These are phyloP conservation scores for Isotomurus palustris DNA, from an alignment of 2,888 invertebrate genomes.

Conservation along the genomic window DNA sequence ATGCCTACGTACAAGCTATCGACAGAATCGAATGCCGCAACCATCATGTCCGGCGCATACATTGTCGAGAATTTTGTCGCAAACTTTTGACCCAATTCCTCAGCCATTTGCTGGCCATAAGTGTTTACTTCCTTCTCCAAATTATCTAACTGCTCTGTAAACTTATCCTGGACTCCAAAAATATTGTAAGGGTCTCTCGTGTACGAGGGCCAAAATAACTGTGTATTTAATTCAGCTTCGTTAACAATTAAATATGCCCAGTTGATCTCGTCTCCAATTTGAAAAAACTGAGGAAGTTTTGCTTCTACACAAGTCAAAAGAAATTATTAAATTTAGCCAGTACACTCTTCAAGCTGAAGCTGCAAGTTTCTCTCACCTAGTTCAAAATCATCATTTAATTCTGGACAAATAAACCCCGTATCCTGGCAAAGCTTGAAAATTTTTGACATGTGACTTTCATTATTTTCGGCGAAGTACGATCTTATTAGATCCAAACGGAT, in stretches of 20 bases:
- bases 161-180: slow-evolving; percentile 21
- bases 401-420: slow-evolving; percentile 9
- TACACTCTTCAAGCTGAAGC: no score
- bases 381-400: neutral
- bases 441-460: slow-evolving; percentile 10
- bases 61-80: slow-evolving; percentile 6
- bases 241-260: slow-evolving; percentile 22
- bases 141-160: neutral
- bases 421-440: slow-evolving; percentile 3
- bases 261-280: slow-evolving; percentile 8
- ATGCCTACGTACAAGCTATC: slow-evolving; percentile 6
- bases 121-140: slow-evolving; percentile 16
- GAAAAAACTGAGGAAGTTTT: slow-evolving; percentile 14
- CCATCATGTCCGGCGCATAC: slow-evolving; percentile 21
- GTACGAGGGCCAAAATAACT: slow-evolving; percentile 12
- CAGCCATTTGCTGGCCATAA: neutral
- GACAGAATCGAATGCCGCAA: slow-evolving; percentile 21
- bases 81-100: slow-evolving; percentile 8
- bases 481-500: slow-evolving; percentile 10
- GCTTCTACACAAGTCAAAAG: no score
- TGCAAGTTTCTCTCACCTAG: no score
- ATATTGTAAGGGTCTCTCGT: slow-evolving; percentile 19
- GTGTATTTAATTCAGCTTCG: neutral
- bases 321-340: no score
- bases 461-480: slow-evolving; percentile 9